Evolutionary conservation across 2,888 invertebrate genomes (phyloP).

Genomic region (Halictus ligatus): DNA sequence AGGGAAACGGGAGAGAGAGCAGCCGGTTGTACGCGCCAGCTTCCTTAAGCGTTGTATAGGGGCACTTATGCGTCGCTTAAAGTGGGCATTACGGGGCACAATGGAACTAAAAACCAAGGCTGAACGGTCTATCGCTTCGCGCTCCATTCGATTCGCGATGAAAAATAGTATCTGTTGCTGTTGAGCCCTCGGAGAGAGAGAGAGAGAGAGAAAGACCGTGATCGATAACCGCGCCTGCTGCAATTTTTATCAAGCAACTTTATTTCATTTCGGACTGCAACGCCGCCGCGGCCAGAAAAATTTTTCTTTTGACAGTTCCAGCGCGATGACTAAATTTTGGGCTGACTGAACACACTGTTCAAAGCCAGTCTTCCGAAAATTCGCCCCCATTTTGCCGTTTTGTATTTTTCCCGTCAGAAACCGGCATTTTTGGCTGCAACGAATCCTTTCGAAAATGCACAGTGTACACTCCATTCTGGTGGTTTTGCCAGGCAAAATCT

Average conservation of each 20-base stretch:
- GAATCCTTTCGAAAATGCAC: not conserved
- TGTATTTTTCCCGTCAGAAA: not conserved
- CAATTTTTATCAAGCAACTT: slow-evolving; percentile 4
- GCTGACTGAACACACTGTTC: not conserved
- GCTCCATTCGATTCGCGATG: slow-evolving; percentile 11
- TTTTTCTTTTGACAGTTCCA: not conserved
- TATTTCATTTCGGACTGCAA: not conserved
- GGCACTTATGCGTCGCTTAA: slow-evolving; percentile 73
- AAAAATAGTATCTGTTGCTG: slow-evolving; percentile 14
- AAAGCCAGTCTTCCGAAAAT: not conserved
- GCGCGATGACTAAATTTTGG: not conserved
- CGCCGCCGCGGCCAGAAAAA: not conserved
- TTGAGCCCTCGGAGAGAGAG: not conserved
- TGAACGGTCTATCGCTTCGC: slow-evolving; percentile 46
- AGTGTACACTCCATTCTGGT: not conserved
- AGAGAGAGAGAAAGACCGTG: not conserved
- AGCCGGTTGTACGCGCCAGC: slow-evolving; percentile 49
- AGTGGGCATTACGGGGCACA: slow-evolving; percentile 73
- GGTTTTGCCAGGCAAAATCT: not conserved
- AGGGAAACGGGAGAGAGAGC: slow-evolving; percentile 17
- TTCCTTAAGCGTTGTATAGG: slow-evolving; percentile 66
- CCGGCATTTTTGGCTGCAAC: not conserved
- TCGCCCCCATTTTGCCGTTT: not conserved
- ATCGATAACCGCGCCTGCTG: not conserved
- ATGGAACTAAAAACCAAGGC: slow-evolving; percentile 60